Evolutionary conservation across 1,140 invertebrate genomes (phyloP).

Genomic region (Drosophila busckii): DNA sequence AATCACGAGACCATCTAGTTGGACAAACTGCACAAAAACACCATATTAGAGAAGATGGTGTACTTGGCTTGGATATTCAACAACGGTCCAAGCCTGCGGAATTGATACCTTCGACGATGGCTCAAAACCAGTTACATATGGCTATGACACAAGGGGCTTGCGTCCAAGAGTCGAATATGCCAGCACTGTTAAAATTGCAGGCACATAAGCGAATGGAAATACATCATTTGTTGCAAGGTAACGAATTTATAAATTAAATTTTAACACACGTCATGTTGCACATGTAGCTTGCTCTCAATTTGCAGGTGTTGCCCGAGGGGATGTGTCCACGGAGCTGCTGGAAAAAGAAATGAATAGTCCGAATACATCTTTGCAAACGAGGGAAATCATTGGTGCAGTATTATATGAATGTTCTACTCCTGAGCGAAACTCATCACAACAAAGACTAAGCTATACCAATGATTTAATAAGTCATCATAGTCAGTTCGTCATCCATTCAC

Average conservation of each 20-base stretch:
- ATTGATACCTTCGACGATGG: too few species aligned
- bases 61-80: conserved; percentile 8
- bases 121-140: conserved; percentile 9
- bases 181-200: conserved; percentile 13
- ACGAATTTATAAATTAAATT: conserved; percentile 4
- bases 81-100: conserved; percentile 6
- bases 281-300: not conserved
- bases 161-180: conserved; percentile 16
- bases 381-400: conserved; percentile 86
- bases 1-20: not conserved
- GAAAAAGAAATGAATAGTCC: conserved; percentile 87
- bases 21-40: not conserved
- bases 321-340: conserved; percentile 76
- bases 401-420: conserved; percentile 79
- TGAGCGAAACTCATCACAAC: conserved; percentile 27
- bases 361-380: conserved; percentile 84
- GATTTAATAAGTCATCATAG: conserved; percentile 13
- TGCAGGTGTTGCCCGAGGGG: conserved; percentile 39
- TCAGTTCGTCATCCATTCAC: conserved; percentile 2
- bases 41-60: conserved; percentile 9
- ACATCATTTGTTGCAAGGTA: conserved; percentile 51
- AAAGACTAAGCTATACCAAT: conserved; percentile 9
- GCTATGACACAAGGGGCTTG: not conserved
- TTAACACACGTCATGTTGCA: too few species aligned
- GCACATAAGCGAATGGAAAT: conserved; percentile 43